These are phyloP conservation scores for Nannoperca australis DNA, from an alignment of 2,797 vertebrate genomes.

Conservation along the genomic window DNA sequence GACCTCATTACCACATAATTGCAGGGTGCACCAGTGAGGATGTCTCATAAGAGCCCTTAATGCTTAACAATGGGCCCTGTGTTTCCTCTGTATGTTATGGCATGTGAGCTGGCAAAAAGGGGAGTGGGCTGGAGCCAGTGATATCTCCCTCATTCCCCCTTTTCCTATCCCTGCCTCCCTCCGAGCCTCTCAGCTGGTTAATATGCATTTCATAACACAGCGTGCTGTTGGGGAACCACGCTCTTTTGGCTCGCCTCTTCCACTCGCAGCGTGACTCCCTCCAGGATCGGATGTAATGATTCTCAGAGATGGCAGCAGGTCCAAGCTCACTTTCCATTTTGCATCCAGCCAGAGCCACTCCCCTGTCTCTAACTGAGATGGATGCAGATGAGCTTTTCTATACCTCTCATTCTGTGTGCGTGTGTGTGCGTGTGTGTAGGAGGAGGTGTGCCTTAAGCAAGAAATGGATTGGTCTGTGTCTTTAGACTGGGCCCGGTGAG, in stretches of 20 bases:
- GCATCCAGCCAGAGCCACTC: slow-evolving; percentile 57
- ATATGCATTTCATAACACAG: slow-evolving; percentile 76
- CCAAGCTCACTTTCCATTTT: slow-evolving; percentile 59
- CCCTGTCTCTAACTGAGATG: slow-evolving; percentile 75
- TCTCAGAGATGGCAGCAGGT: slow-evolving; percentile 70
- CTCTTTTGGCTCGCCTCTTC: slow-evolving; percentile 60
- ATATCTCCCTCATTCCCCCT: slow-evolving; percentile 50
- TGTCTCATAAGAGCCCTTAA: slow-evolving; percentile 63
- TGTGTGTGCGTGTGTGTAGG: slow-evolving; percentile 25
- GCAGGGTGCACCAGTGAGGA: slow-evolving; percentile 54
- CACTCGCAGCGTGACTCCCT: slow-evolving; percentile 50
- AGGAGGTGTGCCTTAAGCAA: slow-evolving; percentile 65
- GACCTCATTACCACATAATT: slow-evolving; percentile 70
- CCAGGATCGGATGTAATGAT: slow-evolving; percentile 58
- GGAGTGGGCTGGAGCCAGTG: slow-evolving; percentile 51
- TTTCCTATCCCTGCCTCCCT: slow-evolving; percentile 21
- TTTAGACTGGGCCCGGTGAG: slow-evolving; percentile 71
- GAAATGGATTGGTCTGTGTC: slow-evolving; percentile 77
- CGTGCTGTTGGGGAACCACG: slow-evolving; percentile 51
- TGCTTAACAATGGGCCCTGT: slow-evolving; percentile 64
- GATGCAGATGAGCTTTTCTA: slow-evolving; percentile 74
- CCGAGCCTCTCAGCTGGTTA: slow-evolving; percentile 51
- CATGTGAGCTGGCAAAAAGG: slow-evolving; percentile 46
- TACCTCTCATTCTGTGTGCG: slow-evolving; percentile 45
- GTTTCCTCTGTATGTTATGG: slow-evolving; percentile 59